Base-by-base conservation (phyloP, 1,140 invertebrate species). In the Drosophila virilis region DNA sequence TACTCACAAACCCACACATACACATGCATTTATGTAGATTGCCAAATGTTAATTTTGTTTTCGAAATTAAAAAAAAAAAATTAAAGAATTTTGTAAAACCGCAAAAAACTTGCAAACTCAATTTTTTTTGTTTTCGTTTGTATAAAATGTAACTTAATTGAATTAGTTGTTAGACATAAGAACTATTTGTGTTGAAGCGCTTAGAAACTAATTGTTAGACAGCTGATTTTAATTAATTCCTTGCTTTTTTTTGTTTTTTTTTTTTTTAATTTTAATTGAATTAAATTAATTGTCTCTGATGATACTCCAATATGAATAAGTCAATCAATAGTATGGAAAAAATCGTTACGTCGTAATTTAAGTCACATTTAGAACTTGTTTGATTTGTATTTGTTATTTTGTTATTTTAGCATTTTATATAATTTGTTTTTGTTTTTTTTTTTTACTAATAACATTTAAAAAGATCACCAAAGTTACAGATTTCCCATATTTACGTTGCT, bases 381-480 rank as follows among this genome's bases (percentile, higher is more conserved):
- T 88, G 83, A 88, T 88, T 88, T 89, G 60, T 82, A 51, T 80
- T 84, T 84, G 51, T 80, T 67, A 51, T 70, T 15, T 74, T 60
- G 33, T 38, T 61, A 51, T 32, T 68, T 33, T 42, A 58, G 17
- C 1, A 17, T 17, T 17, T 17, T 61, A 42, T 46, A 8, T 62
- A 40, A 64, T 46, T 17, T 64, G 17, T 1, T 17, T 17, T n/a
- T n/a, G n/a, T n/a, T n/a, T n/a, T 46, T 68, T 57, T 73, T 40
- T 74, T 89, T 88, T 78, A 74, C 74, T 90, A 89, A 90, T 89
- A 89, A 89, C 85, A 89, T 89, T 88, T 90, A 89, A 89, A 89
- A 89, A 89, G 84, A 89, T 89, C 84, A 89, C 84, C 84, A 89
- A 89, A 89, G 84, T 89, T 89, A 89, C 84, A 84, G 78, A 89